These are phyloP conservation scores for Caenorhabditis afra DNA, from an alignment of 2,888 invertebrate species.

Conservation along the genomic window DNA sequence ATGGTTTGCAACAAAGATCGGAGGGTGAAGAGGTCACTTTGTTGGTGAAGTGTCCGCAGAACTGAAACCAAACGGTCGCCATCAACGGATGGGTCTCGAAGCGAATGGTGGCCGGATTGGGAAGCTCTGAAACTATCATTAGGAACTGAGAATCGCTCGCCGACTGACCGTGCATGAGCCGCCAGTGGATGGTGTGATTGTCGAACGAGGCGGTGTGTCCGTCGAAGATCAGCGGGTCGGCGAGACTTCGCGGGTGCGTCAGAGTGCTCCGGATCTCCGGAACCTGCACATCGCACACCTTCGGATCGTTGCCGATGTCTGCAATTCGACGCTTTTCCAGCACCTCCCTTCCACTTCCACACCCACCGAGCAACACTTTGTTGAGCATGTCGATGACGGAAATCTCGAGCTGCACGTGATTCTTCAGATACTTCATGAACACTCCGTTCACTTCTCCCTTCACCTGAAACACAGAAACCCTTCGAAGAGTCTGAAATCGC, in stretches of 20 bases:
- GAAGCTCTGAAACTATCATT: constrained; percentile 72
- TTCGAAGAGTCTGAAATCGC: neutral
- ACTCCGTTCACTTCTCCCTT: constrained; percentile 80
- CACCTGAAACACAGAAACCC: constrained; percentile 45
- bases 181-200: constrained; percentile 79
- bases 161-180: constrained; percentile 76
- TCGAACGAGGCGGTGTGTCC: constrained; percentile 80
- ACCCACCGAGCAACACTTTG: constrained; percentile 67
- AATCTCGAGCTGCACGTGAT: constrained; percentile 68
- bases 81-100: constrained; percentile 68
- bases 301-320: constrained; percentile 80
- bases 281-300: constrained; percentile 80
- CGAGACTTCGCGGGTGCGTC: constrained; percentile 76
- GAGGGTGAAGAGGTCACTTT: constrained; percentile 56
- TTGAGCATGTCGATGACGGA: constrained; percentile 79
- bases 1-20: neutral
- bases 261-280: constrained; percentile 81
- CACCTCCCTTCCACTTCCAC: no score
- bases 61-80: constrained; percentile 80
- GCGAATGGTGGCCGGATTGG: constrained; percentile 74
- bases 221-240: constrained; percentile 80
- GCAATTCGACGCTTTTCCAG: constrained; percentile 11
- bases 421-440: constrained; percentile 80
- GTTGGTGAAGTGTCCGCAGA: constrained; percentile 80
- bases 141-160: neutral